These are phyloP conservation scores for Camponotus vicinus DNA, from an alignment of 1,140 invertebrate genomes.

Conservation along the genomic window DNA sequence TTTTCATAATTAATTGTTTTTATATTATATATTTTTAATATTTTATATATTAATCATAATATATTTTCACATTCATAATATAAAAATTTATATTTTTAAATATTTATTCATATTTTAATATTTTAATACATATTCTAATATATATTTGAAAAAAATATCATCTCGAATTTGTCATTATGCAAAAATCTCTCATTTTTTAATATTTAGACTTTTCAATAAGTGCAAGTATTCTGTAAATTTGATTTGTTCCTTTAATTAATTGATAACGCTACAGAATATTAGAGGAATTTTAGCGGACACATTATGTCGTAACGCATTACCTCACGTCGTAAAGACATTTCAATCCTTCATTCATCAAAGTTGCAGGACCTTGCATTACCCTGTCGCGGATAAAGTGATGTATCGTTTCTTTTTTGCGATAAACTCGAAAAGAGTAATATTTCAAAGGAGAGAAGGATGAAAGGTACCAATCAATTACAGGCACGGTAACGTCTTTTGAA, in stretches of 20 bases:
- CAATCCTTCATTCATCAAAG: conserved; percentile 45
- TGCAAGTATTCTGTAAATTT: neutral
- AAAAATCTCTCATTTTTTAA: neutral
- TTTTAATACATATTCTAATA: too few relatives aligned
- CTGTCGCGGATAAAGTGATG: conserved; percentile 58
- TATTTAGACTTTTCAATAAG: neutral
- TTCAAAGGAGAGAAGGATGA: conserved; percentile 11
- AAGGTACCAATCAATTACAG: conserved; percentile 52
- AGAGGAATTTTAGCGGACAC: neutral
- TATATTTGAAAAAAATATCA: neutral
- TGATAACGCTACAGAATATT: neutral
- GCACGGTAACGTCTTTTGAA: conserved; percentile 32
- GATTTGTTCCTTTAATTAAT: neutral
- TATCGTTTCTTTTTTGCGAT: conserved; percentile 41
- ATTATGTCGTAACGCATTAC: conserved; percentile 12
- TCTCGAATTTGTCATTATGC: neutral
- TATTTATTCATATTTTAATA: neutral
- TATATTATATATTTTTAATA: neutral
- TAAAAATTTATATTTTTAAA: neutral
- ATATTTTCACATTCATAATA: neutral
- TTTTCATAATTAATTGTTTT: neutral
- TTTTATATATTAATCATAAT: neutral
- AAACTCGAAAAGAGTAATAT: conserved; percentile 49
- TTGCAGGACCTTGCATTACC: conserved; percentile 44
- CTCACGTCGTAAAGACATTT: conserved; percentile 25